phyloP scores from a whole-genome alignment of 2,797 vertebrate genomes.

The Psittacula derbiana region DNA sequence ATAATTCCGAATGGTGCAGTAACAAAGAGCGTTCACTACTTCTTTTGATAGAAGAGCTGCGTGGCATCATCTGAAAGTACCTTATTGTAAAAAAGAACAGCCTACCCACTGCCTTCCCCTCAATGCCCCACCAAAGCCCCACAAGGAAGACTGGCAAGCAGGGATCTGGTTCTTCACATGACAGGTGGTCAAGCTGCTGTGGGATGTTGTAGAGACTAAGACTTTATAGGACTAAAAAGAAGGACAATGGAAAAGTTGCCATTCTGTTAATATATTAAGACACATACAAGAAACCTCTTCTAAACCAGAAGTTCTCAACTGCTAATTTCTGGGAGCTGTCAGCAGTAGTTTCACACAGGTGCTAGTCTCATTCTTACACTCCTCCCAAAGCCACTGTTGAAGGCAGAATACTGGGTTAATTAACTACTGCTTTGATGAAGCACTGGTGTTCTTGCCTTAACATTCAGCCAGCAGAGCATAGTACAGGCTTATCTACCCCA shows the following conservation, averaged over 20 bases:
- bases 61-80: not conserved
- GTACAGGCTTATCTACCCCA: not conserved
- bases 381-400: accelerated
- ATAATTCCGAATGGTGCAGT: not conserved
- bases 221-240: not conserved
- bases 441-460: not conserved
- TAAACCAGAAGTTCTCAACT: not conserved
- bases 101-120: not conserved
- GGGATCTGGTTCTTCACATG: not conserved
- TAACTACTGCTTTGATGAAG: not conserved
- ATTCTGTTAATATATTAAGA: not conserved
- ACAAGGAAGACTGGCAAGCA: not conserved
- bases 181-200: not conserved
- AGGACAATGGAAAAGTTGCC: not conserved
- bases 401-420: not conserved
- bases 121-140: not conserved
- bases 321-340: not conserved
- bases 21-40: not conserved
- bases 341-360: not conserved
- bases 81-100: not conserved
- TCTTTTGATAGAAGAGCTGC: not conserved
- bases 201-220: not conserved
- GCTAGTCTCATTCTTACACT: not conserved
- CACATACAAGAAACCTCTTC: not conserved
- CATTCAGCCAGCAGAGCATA: not conserved